Conservation (phyloP, 1,140 invertebrate genomes). For the Trachymyrmex septentrionalis region DNA sequence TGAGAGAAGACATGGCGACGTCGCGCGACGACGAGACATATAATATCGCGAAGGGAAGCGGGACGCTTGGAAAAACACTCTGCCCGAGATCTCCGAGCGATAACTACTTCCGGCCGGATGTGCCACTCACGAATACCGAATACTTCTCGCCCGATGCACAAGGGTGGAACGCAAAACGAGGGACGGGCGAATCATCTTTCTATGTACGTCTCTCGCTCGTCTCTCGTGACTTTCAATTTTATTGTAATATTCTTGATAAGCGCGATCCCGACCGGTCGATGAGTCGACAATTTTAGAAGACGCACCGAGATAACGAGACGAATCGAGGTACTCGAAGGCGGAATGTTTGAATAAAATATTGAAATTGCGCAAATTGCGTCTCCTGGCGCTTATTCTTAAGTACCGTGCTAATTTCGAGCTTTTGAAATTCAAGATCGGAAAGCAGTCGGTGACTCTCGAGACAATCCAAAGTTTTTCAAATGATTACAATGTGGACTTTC, state of each 20-base stretch:
- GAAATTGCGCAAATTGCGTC: neutral
- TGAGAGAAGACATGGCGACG: conserved; percentile 21
- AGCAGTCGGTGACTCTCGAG: conserved; percentile 5
- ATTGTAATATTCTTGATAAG: conserved; percentile 42
- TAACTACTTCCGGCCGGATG: conserved; percentile 79
- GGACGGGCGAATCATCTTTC: conserved; percentile 9
- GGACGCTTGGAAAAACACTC: conserved; percentile 73
- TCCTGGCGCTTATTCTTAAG: neutral
- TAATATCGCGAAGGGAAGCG: conserved; percentile 62
- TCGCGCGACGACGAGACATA: conserved; percentile 34
- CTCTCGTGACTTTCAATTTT: conserved; percentile 64
- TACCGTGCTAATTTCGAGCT: conserved; percentile 10
- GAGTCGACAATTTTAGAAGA: conserved; percentile 36
- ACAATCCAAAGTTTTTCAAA: neutral
- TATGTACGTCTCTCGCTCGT: neutral
- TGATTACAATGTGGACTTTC: neutral
- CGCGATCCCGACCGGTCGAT: conserved; percentile 16
- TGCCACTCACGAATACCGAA: conserved; percentile 69
- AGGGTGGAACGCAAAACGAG: conserved; percentile 14
- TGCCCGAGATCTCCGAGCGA: conserved; percentile 60
- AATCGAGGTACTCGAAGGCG: conserved; percentile 5
- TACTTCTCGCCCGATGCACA: conserved; percentile 7
- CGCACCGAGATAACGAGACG: neutral
- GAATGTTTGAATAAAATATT: conserved; percentile 50
- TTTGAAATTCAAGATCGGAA: neutral